Conservation (phyloP, 2,113 vertebrate genomes). For the Scomber scombrus region DNA sequence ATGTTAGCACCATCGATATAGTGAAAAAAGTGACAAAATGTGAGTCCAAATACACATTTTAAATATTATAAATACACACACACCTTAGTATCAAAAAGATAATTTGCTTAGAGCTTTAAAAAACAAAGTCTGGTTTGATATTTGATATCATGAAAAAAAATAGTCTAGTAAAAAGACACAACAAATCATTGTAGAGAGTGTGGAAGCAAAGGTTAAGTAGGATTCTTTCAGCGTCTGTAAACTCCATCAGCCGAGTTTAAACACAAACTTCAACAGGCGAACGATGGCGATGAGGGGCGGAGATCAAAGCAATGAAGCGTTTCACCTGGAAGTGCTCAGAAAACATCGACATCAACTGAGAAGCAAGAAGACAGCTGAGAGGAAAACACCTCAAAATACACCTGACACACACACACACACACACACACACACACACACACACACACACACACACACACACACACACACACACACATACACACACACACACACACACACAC, state of each 20-base stretch:
- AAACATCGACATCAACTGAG: constrained; percentile 38
- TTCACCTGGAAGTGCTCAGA: constrained; percentile 29
- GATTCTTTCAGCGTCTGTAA: constrained; percentile 15
- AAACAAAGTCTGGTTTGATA: no score
- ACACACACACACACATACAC: neutral
- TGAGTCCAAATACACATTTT: no score
- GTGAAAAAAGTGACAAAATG: no score
- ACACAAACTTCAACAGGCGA: constrained; percentile 30
- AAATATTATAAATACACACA: no score
- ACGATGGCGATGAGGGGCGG: neutral
- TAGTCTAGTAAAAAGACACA: no score
- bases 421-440: constrained; percentile 5
- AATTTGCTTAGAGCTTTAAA: no score
- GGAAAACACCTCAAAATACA: constrained; percentile 40
- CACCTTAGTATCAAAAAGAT: no score
- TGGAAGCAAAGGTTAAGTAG: constrained; percentile 12
- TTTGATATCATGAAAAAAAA: no score
- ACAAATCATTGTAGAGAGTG: no score
- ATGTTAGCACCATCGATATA: no score
- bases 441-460: constrained; percentile 10
- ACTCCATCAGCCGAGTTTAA: neutral
- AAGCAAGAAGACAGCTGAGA: constrained; percentile 35
- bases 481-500: constrained; percentile 11
- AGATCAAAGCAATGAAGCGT: constrained; percentile 35
- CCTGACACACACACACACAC: constrained; percentile 5